Evolutionary conservation across 1,140 invertebrate genomes (phyloP).

Genomic region (Oncopodura yosiiana): DNA sequence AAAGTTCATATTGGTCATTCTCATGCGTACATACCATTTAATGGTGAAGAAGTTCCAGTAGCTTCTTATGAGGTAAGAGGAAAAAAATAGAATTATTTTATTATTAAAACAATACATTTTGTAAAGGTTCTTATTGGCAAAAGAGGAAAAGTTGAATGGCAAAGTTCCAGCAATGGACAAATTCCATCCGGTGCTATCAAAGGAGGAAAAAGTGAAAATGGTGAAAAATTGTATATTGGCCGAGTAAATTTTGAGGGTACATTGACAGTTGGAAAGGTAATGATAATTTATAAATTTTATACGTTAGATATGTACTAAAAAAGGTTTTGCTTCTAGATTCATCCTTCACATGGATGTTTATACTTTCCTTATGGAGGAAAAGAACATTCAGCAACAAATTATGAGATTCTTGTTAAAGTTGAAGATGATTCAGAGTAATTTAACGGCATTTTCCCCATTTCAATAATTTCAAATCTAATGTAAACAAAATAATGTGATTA

Average conservation of each 20-base stretch:
- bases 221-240: constrained; percentile 16
- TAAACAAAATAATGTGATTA: not conserved
- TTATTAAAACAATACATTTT: not conserved
- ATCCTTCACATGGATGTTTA: constrained; percentile 46
- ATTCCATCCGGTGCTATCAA: constrained; percentile 5
- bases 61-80: constrained; percentile 9
- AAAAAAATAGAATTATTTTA: not conserved
- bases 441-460: constrained; percentile 8
- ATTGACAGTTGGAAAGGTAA: constrained; percentile 16
- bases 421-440: not conserved
- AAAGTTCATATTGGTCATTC: constrained; percentile 10
- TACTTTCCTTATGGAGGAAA: constrained; percentile 50
- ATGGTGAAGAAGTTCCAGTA: not conserved
- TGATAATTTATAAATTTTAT: no score
- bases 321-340: no score
- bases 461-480: not conserved
- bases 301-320: no score
- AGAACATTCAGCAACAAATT: constrained; percentile 45
- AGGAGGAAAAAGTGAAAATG: constrained; percentile 2
- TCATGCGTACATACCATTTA: constrained; percentile 11
- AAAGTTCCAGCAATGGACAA: not conserved
- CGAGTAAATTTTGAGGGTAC: constrained; percentile 13
- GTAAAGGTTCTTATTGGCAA: not conserved
- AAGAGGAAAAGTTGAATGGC: not conserved
- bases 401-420: constrained; percentile 48